Conservation (phyloP, 2,113 vertebrate genomes). For the Rhinoderma darwinii region DNA sequence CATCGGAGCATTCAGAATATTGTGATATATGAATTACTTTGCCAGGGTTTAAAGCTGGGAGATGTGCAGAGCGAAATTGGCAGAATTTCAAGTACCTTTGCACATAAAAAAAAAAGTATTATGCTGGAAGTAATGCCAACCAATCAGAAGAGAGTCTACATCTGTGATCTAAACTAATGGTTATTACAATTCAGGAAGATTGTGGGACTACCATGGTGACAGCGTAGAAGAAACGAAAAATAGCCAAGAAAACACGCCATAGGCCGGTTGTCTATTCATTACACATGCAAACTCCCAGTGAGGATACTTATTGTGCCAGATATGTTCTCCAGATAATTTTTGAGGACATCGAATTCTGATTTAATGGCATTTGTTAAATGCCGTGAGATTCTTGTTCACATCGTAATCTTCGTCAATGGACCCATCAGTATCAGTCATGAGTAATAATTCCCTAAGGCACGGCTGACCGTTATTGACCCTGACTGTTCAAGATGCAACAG, state of each 20-base stretch:
- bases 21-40: conserved; percentile 71
- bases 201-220: conserved; percentile 31
- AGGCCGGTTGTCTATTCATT: neutral
- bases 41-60: conserved; percentile 63
- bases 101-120: conserved; percentile 54
- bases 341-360: conserved; percentile 26
- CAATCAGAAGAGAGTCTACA: conserved; percentile 64
- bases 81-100: conserved; percentile 67
- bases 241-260: conserved; percentile 18
- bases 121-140: conserved; percentile 61
- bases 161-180: conserved; percentile 69
- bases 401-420: conserved; percentile 13
- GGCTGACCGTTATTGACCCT: neutral
- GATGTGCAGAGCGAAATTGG: conserved; percentile 63
- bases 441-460: neutral
- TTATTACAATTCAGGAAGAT: conserved; percentile 58
- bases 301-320: conserved; percentile 18
- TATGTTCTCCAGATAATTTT: conserved; percentile 17
- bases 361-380: conserved; percentile 5
- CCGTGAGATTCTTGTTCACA: neutral
- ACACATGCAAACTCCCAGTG: neutral
- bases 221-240: conserved; percentile 19
- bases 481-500: conserved; percentile 9
- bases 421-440: conserved; percentile 26
- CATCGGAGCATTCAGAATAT: conserved; percentile 67